Conservation (phyloP, 2,113 vertebrate genomes). For the Bambusicola thoracicus region DNA sequence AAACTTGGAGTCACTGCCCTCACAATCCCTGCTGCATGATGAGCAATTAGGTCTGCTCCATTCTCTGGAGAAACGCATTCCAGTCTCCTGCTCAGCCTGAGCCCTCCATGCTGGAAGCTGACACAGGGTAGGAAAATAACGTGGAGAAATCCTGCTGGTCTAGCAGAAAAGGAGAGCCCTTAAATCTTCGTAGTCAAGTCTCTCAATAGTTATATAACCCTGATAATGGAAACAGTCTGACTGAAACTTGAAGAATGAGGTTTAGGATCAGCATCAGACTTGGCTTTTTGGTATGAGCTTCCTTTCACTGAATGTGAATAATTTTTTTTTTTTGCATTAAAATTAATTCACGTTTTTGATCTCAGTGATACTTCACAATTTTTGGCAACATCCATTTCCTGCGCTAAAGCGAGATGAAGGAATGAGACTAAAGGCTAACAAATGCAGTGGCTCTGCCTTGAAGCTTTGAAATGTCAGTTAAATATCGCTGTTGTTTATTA, state of each 20-base stretch:
- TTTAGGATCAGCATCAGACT: background rate
- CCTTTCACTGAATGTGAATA: fast-evolving
- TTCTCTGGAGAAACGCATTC: background rate
- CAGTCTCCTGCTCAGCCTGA: background rate
- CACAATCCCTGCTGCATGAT: fast-evolving
- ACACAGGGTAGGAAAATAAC: background rate
- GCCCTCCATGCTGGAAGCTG: background rate
- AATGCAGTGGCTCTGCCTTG: conserved; percentile 18
- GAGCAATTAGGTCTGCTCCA: background rate
- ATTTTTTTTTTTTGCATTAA: background rate
- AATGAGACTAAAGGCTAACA: conserved; percentile 10
- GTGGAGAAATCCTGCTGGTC: background rate
- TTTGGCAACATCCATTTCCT: background rate
- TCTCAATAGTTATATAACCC: background rate
- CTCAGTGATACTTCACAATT: background rate
- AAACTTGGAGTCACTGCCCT: background rate
- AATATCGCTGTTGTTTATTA: conserved; percentile 48
- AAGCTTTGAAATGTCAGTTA: conserved; percentile 52
- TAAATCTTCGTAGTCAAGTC: background rate
- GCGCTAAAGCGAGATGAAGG: background rate
- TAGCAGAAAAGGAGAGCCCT: background rate
- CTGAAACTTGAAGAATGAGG: background rate
- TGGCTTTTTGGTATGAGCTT: background rate
- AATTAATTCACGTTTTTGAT: conserved; percentile 1
- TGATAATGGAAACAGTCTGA: background rate